Evolutionary conservation across 2,797 vertebrate species (phyloP).

Genomic region (Cuculus canorus): DNA sequence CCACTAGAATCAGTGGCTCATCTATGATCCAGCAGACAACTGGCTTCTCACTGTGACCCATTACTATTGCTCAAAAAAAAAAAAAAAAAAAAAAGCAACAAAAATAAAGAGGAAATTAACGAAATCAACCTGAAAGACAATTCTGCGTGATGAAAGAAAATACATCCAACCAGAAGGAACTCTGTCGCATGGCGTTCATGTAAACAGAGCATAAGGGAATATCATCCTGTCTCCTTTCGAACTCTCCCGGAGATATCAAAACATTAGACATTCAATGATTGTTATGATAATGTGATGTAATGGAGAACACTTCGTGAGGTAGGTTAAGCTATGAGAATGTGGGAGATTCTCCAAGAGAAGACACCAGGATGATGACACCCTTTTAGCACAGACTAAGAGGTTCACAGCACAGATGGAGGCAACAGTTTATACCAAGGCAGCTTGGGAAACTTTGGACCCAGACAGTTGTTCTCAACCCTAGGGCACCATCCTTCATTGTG

Average conservation of each 20-base stretch:
- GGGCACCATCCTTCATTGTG: not conserved
- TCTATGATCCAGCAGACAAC: not conserved
- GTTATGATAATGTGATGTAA: accelerated
- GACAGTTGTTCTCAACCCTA: not conserved
- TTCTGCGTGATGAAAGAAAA: not conserved
- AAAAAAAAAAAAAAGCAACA: too few relatives aligned
- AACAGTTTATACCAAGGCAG: not conserved
- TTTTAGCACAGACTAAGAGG: not conserved
- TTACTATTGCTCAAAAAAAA: not conserved
- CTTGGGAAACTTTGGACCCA: not conserved
- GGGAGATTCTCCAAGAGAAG: not conserved
- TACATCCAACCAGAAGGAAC: not conserved
- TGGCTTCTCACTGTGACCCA: not conserved
- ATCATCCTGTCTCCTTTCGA: not conserved
- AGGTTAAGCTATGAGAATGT: not conserved
- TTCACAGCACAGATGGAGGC: not conserved
- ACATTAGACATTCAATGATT: not conserved
- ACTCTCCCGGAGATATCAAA: not conserved
- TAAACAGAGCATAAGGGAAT: not conserved
- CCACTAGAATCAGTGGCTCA: not conserved
- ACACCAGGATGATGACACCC: not conserved
- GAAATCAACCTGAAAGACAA: not conserved
- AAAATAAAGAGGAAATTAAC: not conserved
- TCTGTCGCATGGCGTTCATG: not conserved
- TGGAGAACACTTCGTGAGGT: not conserved